Base-by-base conservation (phyloP, 92 coral and sea anemone genomes). In the Porites lobata region DNA sequence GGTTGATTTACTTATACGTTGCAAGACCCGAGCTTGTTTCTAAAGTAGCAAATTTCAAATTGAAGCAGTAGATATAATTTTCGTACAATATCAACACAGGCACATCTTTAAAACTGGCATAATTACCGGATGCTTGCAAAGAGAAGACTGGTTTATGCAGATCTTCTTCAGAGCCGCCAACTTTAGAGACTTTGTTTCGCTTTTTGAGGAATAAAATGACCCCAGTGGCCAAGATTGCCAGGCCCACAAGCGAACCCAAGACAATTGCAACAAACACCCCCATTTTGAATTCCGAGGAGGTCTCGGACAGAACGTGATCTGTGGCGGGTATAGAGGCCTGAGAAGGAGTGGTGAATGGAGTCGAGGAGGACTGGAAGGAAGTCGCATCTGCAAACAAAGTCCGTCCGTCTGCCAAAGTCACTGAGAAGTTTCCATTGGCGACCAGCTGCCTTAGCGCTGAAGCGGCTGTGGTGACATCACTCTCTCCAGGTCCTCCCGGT, bases 361-460 rank as follows among this genome's bases (percentile, higher is more conserved):
- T 63, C 8, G 67, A 63, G 58, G 64, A 83, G 59, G 73, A 71
- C 51, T 69, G 76, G 66, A 94, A 85, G 7, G 93, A 91, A 17
- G 38, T 13, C 0, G 91, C 68, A 61, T 88, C 92, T 10, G 85
- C 96, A 29, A 65, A 51, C 24, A 94, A 66, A 9, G 17, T 89
- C 24, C 54, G 78, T 20, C 93, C 96, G 75, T 86, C 91, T 3
- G 91, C 58, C 26, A 93, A 78, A 15, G 74, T 86, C 7, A 96
- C 32, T 52, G 84, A 76, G 69, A 96, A 85, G 56, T 69, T 80
- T 20, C 85, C 90, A 20, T 56, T 79, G 69, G 29, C 77, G 59
- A 96, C 95, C 81, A 88, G 72, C 8, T 68, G 63, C 76, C 79
- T 69, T 4, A 96, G 65, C 13, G 17, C 78, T 7, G 67, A 65